Base-by-base conservation (phyloP, 2,797 vertebrate species). In the Hapalemur alaotrensis region DNA sequence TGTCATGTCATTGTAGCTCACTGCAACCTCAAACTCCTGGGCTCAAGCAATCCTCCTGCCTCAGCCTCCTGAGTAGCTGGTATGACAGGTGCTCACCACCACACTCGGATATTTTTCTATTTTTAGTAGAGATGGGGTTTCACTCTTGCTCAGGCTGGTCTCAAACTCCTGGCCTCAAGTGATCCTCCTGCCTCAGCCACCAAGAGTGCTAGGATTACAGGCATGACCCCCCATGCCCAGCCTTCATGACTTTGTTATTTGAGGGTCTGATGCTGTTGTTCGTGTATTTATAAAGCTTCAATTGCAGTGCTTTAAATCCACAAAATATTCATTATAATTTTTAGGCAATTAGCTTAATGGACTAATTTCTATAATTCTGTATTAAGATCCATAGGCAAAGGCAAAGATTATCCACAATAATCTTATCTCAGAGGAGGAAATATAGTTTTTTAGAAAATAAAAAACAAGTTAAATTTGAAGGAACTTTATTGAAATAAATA, bases 201-300 rank as follows among this genome's bases (percentile, higher is more conserved):
- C 23, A 0, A 25, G 23, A 59, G 0, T 59, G 23, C 9, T 2
- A 5, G 23, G 10, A 59, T 59, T 59, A 59, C 10, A 25, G 23
- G 23, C 0, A 11, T 59, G 57, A 59, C 10, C 10, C 23, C 23
- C 57, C 4, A 10, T 5, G 10, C 57, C 23, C 10, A 28, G 10
- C 23, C 57, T 59, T 28, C 4, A 4, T 32, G 73, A 92, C 25
- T 78, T 57, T 79, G n/a, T 43, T 76, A 28, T 79, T 95, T 96
- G 70, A 96, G 89, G 25, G 13, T 73, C 87, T 96, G 7, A 6
- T 92, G 41, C 23, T 78, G 72, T 38, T 91, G 59, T 93, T 94
- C 89, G 86, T 32, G 35, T 5, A 50, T 91, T 32, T 48, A 41
- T 11, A 98, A 52, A 67, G 2, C 30, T 94, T 73, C 80, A 95